Conservation (phyloP, 64 coral and sea anemone genomes). For the Dendrophyllia cribrosa region DNA sequence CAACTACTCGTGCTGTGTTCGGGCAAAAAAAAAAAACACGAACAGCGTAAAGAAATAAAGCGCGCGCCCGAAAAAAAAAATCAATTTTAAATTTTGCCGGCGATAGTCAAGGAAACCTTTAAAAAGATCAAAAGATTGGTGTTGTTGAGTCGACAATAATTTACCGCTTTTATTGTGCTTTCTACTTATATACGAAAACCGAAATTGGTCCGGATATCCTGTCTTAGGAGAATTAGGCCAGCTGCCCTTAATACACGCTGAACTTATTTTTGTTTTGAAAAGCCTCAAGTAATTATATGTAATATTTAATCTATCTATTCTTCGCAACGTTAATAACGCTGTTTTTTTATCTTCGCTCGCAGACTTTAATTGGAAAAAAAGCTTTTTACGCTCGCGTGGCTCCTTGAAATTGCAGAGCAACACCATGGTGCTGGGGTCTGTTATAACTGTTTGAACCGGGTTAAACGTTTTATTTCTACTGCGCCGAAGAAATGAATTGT, state of each 20-base stretch:
- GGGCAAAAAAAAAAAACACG: conserved; percentile 16
- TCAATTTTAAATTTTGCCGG: conserved; percentile 24
- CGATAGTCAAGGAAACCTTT: conserved; percentile 68
- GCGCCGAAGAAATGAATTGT: conserved; percentile 33
- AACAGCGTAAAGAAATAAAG: conserved; percentile 3
- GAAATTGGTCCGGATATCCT: conserved; percentile 90
- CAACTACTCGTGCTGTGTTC: conserved; percentile 30
- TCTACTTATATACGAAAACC: conserved; percentile 91
- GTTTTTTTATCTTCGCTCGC: conserved; percentile 86
- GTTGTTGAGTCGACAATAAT: conserved; percentile 59
- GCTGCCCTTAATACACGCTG: conserved; percentile 85
- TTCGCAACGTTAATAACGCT: conserved; percentile 86
- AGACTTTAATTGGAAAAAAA: conserved; percentile 91
- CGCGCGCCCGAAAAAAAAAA: not conserved
- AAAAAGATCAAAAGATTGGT: conserved; percentile 91
- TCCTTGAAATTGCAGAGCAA: not conserved
- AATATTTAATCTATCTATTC: conserved; percentile 99
- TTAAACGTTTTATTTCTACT: conserved; percentile 37
- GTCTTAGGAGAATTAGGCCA: conserved; percentile 76
- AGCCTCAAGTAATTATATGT: conserved; percentile 99
- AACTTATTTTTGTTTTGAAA: conserved; percentile 99
- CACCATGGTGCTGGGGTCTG: not conserved
- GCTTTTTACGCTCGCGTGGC: conserved; percentile 31
- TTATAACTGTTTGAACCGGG: conserved; percentile 25
- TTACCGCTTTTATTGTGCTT: conserved; percentile 73